These are phyloP conservation scores for Pinctada fucata DNA, from an alignment of 2,888 invertebrate genomes.

Conservation along the genomic window DNA sequence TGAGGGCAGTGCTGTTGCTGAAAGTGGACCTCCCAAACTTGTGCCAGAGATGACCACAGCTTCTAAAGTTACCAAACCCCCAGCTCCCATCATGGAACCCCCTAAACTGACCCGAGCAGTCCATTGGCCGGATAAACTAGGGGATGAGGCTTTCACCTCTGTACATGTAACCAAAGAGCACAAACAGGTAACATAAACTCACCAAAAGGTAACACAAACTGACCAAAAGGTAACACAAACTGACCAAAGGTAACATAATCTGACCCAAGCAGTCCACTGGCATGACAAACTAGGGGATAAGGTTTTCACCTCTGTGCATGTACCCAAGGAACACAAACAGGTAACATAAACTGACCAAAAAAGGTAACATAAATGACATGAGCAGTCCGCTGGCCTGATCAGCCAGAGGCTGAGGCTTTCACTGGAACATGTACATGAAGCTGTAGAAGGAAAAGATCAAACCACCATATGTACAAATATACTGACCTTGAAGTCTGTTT, in stretches of 20 bases:
- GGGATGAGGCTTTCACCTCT: conserved; percentile 66
- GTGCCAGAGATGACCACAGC: conserved; percentile 36
- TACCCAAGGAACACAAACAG: conserved; percentile 70
- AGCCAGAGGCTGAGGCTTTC: too few relatives aligned
- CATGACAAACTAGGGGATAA: conserved; percentile 60
- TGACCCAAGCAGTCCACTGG: conserved; percentile 67
- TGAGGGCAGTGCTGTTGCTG: conserved; percentile 6
- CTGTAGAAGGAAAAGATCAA: too few relatives aligned
- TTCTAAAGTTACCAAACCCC: conserved; percentile 16
- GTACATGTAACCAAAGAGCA: conserved; percentile 70
- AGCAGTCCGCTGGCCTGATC: too few relatives aligned
- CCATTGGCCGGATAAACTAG: conserved; percentile 63
- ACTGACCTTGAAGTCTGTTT: too few relatives aligned
- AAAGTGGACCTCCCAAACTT: conserved; percentile 48
- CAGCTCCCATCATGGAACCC: conserved; percentile 46
- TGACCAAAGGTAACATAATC: conserved; percentile 15
- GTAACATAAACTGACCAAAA: conserved; percentile 39
- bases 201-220: neutral
- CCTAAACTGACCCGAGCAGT: conserved; percentile 63
- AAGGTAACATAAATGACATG: too few relatives aligned
- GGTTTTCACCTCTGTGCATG: conserved; percentile 67
- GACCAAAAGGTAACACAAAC: too few relatives aligned
- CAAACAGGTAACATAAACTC: conserved; percentile 61
- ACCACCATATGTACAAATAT: too few relatives aligned
- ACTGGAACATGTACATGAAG: too few relatives aligned